A percentile compares a stretch with the other conserved stretches of the same genome.
These are phyloP conservation scores for Lordiphosa stackelbergi DNA, from an alignment of 1,140 invertebrate species.

Conservation along the genomic window DNA sequence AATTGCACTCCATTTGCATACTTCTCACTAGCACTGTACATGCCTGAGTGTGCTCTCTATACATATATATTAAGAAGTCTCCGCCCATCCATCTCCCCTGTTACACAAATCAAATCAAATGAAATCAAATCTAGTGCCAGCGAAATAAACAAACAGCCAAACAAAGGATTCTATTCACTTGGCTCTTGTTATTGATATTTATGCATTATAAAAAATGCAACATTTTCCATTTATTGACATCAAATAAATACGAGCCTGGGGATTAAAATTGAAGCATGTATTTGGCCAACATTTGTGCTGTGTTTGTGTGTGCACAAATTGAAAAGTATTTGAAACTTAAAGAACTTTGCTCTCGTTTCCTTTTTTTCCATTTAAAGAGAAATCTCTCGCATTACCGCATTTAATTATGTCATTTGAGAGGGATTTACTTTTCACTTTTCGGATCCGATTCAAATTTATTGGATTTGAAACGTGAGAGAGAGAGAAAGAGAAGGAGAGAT, in stretches of 20 bases:
- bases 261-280: too few relatives aligned
- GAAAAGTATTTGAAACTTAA: too few relatives aligned
- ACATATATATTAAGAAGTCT: constrained; percentile 2
- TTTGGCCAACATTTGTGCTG: too few relatives aligned
- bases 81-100: background rate
- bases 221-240: constrained; percentile 1
- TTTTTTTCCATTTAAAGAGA: too few relatives aligned
- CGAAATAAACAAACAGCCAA: constrained; percentile 25
- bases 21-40: constrained; percentile 61
- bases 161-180: constrained; percentile 26
- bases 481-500: background rate
- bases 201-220: constrained; percentile 27
- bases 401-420: too few relatives aligned
- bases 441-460: background rate
- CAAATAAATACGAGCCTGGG: background rate
- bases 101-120: constrained; percentile 24
- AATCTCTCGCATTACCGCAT: too few relatives aligned
- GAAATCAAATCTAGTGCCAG: constrained; percentile 30
- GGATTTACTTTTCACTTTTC: too few relatives aligned
- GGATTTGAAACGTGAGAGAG: background rate
- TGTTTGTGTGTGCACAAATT: too few relatives aligned
- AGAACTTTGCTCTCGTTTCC: too few relatives aligned
- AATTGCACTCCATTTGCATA: constrained; percentile 69
- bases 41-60: constrained; percentile 17
- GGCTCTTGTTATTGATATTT: constrained; percentile 28